phyloP scores from a whole-genome alignment of 1,140 invertebrate species.

The Polyergus mexicanus region DNA sequence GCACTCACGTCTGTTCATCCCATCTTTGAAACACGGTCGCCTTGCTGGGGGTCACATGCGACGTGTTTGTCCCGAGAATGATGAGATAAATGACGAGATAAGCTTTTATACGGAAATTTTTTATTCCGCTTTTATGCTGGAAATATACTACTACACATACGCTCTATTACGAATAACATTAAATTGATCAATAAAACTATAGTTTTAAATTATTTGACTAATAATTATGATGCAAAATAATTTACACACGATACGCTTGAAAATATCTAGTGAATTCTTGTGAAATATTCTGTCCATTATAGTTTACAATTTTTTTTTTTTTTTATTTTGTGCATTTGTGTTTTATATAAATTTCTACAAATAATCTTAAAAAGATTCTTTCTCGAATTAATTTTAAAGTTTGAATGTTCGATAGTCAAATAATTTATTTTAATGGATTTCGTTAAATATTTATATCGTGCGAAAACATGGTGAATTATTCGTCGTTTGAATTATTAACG shows the following conservation, averaged over 20 bases:
- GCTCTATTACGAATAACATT: no score
- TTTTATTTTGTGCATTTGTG: background rate
- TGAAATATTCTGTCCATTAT: background rate
- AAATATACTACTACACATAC: background rate
- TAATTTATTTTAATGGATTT: background rate
- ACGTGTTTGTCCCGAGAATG: background rate
- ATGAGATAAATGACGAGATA: background rate
- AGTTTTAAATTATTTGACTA: background rate
- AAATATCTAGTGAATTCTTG: background rate
- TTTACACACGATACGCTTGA: background rate
- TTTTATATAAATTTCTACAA: background rate
- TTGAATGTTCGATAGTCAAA: background rate
- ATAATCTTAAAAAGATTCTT: background rate
- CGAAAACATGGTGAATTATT: background rate
- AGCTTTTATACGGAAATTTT: background rate
- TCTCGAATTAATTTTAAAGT: background rate
- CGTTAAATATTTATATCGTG: background rate
- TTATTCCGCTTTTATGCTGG: background rate
- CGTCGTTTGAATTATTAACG: background rate
- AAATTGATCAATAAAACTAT: no score
- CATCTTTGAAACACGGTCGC: slow-evolving; percentile 43
- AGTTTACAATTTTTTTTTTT: background rate
- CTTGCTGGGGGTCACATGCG: slow-evolving; percentile 54
- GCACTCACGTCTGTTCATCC: slow-evolving; percentile 72
- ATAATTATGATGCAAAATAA: background rate